These are phyloP conservation scores for Mormyrus iriodes DNA, from an alignment of 2,113 vertebrate species.

Conservation along the genomic window DNA sequence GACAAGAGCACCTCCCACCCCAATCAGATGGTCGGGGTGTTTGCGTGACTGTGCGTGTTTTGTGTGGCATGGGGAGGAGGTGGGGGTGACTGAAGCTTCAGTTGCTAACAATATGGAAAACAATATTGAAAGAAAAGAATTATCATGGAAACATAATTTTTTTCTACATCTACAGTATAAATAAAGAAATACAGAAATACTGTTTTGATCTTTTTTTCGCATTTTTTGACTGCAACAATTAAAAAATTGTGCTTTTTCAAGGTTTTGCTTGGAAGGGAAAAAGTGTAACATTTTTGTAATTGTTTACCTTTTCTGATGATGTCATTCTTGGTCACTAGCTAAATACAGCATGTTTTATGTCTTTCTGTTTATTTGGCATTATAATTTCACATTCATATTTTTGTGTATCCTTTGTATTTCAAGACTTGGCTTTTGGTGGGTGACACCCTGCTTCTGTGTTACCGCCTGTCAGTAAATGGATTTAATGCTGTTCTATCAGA, in stretches of 20 bases:
- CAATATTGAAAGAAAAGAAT: background rate
- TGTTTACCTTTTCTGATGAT: background rate
- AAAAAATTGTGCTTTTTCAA: background rate
- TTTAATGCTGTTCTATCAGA: background rate
- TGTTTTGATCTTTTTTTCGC: background rate
- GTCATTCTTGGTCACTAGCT: background rate
- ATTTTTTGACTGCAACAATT: background rate
- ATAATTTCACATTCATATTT: background rate
- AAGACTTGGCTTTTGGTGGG: background rate
- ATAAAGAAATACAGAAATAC: background rate
- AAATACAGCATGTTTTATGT: background rate
- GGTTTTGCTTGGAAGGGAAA: background rate
- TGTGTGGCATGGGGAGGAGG: background rate
- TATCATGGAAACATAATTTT: background rate
- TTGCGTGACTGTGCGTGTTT: background rate
- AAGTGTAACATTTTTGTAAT: background rate
- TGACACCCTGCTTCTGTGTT: background rate
- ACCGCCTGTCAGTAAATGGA: background rate
- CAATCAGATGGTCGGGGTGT: background rate
- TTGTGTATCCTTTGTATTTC: background rate
- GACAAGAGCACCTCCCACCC: background rate
- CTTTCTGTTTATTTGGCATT: background rate
- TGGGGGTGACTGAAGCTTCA: background rate
- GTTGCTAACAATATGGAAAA: background rate
- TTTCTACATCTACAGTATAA: background rate